Percentiles rank a stretch among this genome's conserved stretches.
phyloP scores from a whole-genome alignment of 1,140 invertebrate species.

The Trachymyrmex septentrionalis region DNA sequence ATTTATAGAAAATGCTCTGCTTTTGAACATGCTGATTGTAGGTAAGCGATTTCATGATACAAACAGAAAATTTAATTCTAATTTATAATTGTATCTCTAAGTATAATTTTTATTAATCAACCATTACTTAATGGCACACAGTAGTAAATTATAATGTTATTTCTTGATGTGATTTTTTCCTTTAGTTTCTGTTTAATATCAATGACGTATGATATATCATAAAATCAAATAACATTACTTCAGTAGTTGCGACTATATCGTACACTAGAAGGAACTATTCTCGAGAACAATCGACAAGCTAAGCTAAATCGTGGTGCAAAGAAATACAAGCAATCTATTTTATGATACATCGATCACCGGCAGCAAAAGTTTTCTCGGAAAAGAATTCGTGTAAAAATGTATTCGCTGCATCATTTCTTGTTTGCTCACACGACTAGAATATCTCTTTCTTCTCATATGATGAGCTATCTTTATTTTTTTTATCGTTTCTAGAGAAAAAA shows the following conservation, averaged over 20 bases:
- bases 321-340: not conserved
- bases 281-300: slow-evolving; percentile 9
- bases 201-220: not conserved
- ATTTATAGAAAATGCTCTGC: not conserved
- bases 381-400: not conserved
- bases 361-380: not conserved
- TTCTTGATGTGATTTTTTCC: not conserved
- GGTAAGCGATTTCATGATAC: not conserved
- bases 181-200: not conserved
- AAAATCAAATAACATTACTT: not conserved
- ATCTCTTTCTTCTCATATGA: not conserved
- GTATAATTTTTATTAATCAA: not conserved
- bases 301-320: slow-evolving; percentile 8
- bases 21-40: not conserved
- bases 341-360: not conserved
- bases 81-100: not conserved
- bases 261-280: slow-evolving; percentile 2
- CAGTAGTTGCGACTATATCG: not conserved
- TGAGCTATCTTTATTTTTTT: not conserved
- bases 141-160: not conserved
- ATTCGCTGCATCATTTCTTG: not conserved
- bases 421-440: slow-evolving; percentile 24
- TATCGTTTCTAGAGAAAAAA: not conserved
- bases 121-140: not conserved
- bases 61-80: not conserved